Conservation (phyloP, 2,113 vertebrate species). For the Petromus typicus region DNA sequence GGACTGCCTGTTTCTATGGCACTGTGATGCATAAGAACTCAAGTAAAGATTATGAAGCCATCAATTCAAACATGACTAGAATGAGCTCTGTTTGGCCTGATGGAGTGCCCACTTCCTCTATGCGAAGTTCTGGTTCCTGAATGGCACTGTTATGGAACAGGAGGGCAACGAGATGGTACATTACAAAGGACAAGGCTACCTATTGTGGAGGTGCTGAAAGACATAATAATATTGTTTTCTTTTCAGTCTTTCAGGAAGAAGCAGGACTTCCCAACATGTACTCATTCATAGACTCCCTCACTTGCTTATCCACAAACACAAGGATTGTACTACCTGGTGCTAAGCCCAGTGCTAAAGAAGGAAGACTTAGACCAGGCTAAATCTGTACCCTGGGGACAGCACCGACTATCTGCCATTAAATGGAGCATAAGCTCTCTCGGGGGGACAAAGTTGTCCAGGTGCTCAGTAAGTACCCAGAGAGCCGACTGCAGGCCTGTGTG, state of each 20-base stretch:
- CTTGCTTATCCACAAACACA: background rate
- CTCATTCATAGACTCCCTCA: background rate
- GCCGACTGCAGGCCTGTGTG: fast-evolving
- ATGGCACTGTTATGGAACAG: fast-evolving
- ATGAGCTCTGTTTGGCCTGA: background rate
- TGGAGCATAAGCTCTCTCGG: fast-evolving
- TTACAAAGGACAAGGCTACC: fast-evolving
- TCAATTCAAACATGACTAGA: background rate
- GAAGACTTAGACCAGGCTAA: background rate
- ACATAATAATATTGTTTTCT: background rate
- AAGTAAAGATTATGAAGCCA: background rate
- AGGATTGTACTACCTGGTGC: background rate
- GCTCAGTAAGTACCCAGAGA: too few species aligned
- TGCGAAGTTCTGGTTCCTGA: background rate
- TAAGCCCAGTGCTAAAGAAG: background rate
- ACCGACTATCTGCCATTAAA: background rate
- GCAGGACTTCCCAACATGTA: background rate
- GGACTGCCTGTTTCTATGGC: fast-evolving
- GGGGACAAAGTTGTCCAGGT: background rate
- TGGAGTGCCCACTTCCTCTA: background rate
- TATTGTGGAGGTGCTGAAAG: too few species aligned
- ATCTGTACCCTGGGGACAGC: fast-evolving
- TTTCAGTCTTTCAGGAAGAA: background rate
- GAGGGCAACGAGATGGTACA: background rate
- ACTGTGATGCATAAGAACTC: background rate